Evolutionary conservation across 2,113 vertebrate genomes (phyloP).

Genomic region (Vulpes lagopus): DNA sequence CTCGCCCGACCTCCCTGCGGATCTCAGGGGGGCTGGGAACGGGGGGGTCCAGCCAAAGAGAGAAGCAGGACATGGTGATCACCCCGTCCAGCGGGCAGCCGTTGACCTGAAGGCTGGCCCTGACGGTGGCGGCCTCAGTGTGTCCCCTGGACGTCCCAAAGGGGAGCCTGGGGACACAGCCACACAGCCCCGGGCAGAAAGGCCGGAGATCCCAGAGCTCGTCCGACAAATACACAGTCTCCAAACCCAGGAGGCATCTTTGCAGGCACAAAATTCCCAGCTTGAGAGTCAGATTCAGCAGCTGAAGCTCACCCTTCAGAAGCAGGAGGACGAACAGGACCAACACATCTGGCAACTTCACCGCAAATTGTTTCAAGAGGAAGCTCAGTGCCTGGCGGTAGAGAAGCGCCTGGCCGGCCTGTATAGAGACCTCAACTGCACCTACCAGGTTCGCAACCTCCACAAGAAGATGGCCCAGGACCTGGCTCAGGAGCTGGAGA

Average conservation of each 20-base stretch:
- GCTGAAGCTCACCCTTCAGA: not conserved
- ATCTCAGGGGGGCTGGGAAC: rapidly evolving
- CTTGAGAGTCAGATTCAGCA: not conserved
- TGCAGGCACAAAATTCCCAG: not conserved
- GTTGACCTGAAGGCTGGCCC: not conserved
- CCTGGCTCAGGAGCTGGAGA: rapidly evolving
- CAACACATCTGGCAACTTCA: not conserved
- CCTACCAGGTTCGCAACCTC: not conserved
- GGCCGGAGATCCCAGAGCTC: rapidly evolving
- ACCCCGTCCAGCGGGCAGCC: rapidly evolving
- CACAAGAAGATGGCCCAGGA: not conserved
- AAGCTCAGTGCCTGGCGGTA: not conserved
- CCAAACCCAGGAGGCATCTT: not conserved
- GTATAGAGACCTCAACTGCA: not conserved
- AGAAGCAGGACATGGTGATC: no score
- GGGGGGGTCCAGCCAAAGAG: no score
- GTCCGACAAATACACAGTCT: not conserved
- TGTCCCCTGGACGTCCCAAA: not conserved
- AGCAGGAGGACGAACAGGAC: no score
- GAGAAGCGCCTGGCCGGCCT: not conserved
- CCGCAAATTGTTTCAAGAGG: no score
- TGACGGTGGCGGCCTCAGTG: rapidly evolving
- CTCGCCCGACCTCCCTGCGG: no score
- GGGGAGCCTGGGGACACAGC: not conserved
- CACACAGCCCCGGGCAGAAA: not conserved